Percentiles rank a stretch among this genome's conserved stretches.
Conservation (phyloP, 2,113 vertebrate species). For the Gymnobelideus leadbeateri region DNA sequence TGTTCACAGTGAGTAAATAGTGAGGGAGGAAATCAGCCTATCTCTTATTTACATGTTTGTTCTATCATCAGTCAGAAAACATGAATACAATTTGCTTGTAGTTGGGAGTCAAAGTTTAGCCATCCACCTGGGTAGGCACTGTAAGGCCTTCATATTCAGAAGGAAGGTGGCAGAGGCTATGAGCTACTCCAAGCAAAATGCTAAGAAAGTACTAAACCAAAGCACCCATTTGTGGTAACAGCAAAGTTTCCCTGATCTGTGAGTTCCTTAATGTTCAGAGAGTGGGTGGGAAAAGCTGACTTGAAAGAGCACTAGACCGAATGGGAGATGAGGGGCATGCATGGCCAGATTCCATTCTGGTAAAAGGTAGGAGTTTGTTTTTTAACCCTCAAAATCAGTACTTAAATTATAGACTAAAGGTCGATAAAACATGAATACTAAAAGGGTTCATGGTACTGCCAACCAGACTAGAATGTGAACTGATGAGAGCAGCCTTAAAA, state of each 20-base stretch:
- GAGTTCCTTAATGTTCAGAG: neutral
- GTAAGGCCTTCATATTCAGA: slow-evolving; percentile 34
- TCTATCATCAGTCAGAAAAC: slow-evolving; percentile 79
- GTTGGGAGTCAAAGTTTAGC: neutral
- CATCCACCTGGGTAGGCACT: neutral
- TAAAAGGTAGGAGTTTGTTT: neutral
- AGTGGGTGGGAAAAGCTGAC: slow-evolving; percentile 9
- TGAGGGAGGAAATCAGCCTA: slow-evolving; percentile 82
- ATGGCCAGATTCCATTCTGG: slow-evolving; percentile 9
- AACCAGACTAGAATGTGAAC: slow-evolving; percentile 32
- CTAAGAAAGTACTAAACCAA: slow-evolving; percentile 29
- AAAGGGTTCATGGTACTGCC: slow-evolving; percentile 5
- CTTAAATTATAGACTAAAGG: slow-evolving; percentile 7
- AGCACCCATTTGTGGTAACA: slow-evolving; percentile 9
- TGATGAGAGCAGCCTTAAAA: slow-evolving; percentile 6
- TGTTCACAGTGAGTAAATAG: slow-evolving; percentile 86
- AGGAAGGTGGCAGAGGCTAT: neutral
- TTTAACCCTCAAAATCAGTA: neutral
- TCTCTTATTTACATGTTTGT: slow-evolving; percentile 83
- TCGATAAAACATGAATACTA: slow-evolving; percentile 9
- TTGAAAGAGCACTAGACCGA: neutral
- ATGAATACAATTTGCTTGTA: slow-evolving; percentile 43
- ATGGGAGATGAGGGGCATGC: neutral
- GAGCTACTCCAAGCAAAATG: slow-evolving; percentile 46
- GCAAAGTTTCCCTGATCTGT: neutral